Base-by-base conservation (phyloP, 2,888 invertebrate species). In the Oscheius myriophilus region DNA sequence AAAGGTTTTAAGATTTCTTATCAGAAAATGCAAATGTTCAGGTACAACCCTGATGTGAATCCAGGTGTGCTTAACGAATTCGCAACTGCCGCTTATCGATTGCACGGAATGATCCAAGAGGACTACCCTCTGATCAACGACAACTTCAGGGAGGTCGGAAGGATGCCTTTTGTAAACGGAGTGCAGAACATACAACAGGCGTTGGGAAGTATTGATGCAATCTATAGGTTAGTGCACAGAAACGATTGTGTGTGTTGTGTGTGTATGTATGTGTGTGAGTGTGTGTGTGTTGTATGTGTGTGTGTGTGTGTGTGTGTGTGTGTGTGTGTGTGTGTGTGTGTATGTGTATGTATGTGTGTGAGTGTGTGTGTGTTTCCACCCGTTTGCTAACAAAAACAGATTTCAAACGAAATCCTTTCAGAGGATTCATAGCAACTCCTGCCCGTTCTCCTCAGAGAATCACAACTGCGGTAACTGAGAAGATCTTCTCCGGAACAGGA, bases 31-130 rank as follows among this genome's bases (percentile, higher is more conserved):
- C 23, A 18, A 26, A 25, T 33, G 46, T 71, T 14, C 66, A 76
- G 77, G 39, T 98, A 98, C 87, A 89, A 96, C 87, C 90, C 93
- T 0, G 90, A 90, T 51, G 79, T 93, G 0, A 92, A 97, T 86
- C 92, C 96, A 0, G 91, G 92, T 1, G 92, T 98, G 78, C 91
- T 94, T 1, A 97, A 96, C 86, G 95, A 94, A 45, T 98, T 98
- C 87, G 94, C 97, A 0, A 95, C 96, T 0, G 96, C 96, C 14
- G 97, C 96, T 0, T 89, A 96, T 61, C 90, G 88, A 69, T 96
- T 98, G 0, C 98, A 98, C 88, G 93, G 96, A 0, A 89, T 98
- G 72, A 95, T 99, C 63, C 59, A 81, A 76, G 84, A 84, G 51
- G 72, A 73, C 49, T 84, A 84, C 66, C 82, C 81, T 16, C 52